Evolutionary conservation across 2,113 vertebrate species (phyloP), one percentile per base, ranked within the genome.

Genomic region (Lethenteron reissneri): DNA sequence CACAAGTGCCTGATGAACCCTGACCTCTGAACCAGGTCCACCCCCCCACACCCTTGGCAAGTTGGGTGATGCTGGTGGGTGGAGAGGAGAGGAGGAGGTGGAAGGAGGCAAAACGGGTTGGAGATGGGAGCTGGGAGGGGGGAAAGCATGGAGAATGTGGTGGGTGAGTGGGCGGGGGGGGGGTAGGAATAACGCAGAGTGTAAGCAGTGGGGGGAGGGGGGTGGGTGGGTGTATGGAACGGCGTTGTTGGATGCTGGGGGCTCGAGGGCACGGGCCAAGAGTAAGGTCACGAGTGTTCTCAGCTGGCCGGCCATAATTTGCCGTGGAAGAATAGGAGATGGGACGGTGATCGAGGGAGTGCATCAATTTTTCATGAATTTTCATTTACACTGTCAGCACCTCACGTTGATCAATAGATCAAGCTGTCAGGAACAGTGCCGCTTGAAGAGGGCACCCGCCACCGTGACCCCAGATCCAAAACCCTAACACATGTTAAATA

Each of bases 331-430:
- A 41, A 41, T 41, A 41, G 41, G 41, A 41, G 41, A 41, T 41
- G 41, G 41, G 41, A 41, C 41, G 41, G 41, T 41, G 41, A 89
- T 89, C 83, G 80, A 76, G 78, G 78, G 82, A 85, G 84, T 87
- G 87, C 86, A 95, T 94, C 82, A 89, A 95, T 91, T 86, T 95
- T 95, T 95, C 85, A 95, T 92, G 87, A 87, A 87, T 89, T 88
- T 92, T 92, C 88, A 90, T 95, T 90, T 87, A 85, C 83, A 81
- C 81, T 82, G 80, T 79, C 83, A 83, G 84, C 80, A 83, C 81
- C 81, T 95, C 88, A 85, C 79, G 82, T 81, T 79, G 83, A 89
- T 97, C 89, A 82, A 97, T 97, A 92, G 87, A 87, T 91, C 88
- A 92, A 90, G 19, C 69, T 11, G 41, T 41, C 41, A 41, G 41